phyloP scores from a whole-genome alignment of 2,113 vertebrate genomes.

The Echinops telfairi region DNA sequence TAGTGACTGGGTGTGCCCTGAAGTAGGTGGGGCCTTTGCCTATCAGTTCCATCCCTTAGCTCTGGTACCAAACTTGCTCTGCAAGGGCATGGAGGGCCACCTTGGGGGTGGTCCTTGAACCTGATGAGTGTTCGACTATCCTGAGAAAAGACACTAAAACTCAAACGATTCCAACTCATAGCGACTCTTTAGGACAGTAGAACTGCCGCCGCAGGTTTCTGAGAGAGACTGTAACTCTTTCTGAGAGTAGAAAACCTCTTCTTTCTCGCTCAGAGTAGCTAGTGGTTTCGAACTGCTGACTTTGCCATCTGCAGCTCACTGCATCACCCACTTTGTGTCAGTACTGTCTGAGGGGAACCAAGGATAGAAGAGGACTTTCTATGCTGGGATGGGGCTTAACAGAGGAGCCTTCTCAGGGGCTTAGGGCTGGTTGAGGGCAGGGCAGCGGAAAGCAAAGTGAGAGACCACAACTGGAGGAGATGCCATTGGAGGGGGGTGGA shows the following conservation, averaged over 20 bases:
- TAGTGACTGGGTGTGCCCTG: neutral
- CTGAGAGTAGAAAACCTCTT: too few species aligned
- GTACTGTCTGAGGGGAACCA: neutral
- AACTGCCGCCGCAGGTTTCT: too few species aligned
- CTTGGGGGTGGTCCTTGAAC: neutral
- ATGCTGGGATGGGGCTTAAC: neutral
- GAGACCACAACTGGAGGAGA: neutral
- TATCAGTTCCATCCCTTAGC: neutral
- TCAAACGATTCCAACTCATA: too few species aligned
- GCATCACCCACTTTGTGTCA: neutral
- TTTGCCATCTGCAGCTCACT: too few species aligned
- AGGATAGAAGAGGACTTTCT: neutral
- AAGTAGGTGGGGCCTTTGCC: neutral
- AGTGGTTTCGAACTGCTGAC: too few species aligned
- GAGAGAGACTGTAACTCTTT: too few species aligned
- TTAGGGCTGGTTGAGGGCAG: neutral
- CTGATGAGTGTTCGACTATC: neutral
- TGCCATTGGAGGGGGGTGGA: neutral
- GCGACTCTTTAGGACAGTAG: too few species aligned
- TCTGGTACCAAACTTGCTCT: neutral
- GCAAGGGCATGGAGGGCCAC: neutral
- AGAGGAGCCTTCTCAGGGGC: neutral
- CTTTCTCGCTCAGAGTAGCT: too few species aligned
- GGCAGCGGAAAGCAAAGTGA: neutral
- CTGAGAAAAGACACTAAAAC: neutral